A percentile compares a stretch with the other conserved stretches of the same genome.
Conservation (phyloP, 1,140 invertebrate species). For the Papilio aristodemus region DNA sequence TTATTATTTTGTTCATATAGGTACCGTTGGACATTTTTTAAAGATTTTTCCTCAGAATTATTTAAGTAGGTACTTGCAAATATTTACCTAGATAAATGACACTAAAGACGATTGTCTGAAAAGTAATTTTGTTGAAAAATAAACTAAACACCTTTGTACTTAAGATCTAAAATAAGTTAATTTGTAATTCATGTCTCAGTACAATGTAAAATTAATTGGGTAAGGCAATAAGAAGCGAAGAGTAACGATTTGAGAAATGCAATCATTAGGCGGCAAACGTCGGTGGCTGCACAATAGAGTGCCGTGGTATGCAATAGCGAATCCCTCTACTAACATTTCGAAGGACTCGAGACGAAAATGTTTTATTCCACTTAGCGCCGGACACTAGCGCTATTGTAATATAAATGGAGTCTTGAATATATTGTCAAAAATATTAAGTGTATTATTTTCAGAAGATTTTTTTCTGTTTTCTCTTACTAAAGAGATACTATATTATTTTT, state of each 20-base stretch:
- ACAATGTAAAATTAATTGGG: slow-evolving; percentile 34
- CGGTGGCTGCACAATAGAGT: slow-evolving; percentile 25
- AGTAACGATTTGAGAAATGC: slow-evolving; percentile 26
- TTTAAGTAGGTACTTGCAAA: no score
- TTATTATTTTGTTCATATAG: no score
- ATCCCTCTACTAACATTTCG: slow-evolving; percentile 26
- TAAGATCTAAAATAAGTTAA: not conserved
- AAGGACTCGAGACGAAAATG: slow-evolving; percentile 31
- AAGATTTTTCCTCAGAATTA: no score
- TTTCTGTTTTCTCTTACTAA: no score
- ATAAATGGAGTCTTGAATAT: no score
- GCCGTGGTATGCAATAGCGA: slow-evolving; percentile 24
- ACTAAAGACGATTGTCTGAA: no score
- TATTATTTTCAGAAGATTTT: no score
- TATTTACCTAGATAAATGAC: no score
- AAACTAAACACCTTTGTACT: not conserved
- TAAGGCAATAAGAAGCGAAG: not conserved
- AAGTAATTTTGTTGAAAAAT: not conserved
- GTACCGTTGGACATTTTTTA: no score
- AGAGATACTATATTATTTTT: no score
- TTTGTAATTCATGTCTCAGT: slow-evolving; percentile 29
- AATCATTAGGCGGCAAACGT: slow-evolving; percentile 23
- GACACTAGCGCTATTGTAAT: not conserved
- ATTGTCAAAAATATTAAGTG: no score
- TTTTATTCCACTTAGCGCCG: slow-evolving; percentile 17